Percentiles rank a stretch among this genome's conserved stretches.
phyloP scores from a whole-genome alignment of 2,113 vertebrate genomes.

The Ophiodon elongatus region DNA sequence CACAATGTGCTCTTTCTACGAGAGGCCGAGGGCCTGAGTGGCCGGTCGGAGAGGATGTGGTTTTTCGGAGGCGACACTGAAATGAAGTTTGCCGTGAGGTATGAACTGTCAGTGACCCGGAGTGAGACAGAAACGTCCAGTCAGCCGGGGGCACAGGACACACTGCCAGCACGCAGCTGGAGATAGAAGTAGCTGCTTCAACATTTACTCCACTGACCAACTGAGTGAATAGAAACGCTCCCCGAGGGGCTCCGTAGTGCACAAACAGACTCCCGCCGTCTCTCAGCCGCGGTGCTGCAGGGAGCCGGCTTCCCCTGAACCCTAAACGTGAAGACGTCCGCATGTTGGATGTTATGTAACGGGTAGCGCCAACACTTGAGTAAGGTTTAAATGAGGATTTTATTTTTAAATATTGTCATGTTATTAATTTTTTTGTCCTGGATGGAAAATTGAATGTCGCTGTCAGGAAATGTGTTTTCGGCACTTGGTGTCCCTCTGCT shows the following conservation, averaged over 20 bases:
- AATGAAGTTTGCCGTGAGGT: constrained; percentile 55
- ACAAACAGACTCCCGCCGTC: not conserved
- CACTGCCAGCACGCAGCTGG: constrained; percentile 54
- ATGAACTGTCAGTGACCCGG: constrained; percentile 71
- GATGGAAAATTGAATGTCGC: not conserved
- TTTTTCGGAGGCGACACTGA: constrained; percentile 46
- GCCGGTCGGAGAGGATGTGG: constrained; percentile 65
- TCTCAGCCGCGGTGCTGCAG: not conserved
- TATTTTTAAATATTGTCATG: not conserved
- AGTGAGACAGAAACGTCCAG: constrained; percentile 37
- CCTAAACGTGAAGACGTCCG: constrained; percentile 6
- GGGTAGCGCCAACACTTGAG: not conserved
- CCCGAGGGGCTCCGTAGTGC: not conserved
- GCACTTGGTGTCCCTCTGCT: not conserved
- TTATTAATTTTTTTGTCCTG: not conserved
- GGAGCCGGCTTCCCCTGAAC: not conserved
- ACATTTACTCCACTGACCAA: constrained; percentile 25
- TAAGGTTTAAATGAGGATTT: constrained; percentile 1
- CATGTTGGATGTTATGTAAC: constrained; percentile 2
- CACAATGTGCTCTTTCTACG: constrained; percentile 51
- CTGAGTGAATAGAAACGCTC: constrained; percentile 5
- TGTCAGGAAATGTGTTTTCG: not conserved
- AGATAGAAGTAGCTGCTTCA: constrained; percentile 42
- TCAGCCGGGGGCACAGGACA: constrained; percentile 23
- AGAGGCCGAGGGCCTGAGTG: constrained; percentile 13